A percentile compares a stretch with the other conserved stretches of the same genome.
Evolutionary conservation across 2,113 vertebrate genomes (phyloP).

Genomic region (Melanerpes aurifrons): DNA sequence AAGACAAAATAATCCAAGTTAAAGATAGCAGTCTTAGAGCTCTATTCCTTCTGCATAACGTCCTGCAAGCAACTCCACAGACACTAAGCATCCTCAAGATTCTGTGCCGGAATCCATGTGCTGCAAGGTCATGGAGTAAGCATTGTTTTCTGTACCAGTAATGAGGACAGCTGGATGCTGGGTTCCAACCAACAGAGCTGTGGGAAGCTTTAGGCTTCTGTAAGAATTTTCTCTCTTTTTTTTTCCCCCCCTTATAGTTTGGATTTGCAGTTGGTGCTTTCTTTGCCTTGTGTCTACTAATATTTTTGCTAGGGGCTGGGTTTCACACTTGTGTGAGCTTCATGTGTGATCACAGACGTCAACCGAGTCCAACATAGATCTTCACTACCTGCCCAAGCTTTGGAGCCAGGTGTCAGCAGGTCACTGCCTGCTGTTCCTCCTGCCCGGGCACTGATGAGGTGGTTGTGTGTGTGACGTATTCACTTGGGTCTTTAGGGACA

Average conservation of each 20-base stretch:
- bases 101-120: not conserved
- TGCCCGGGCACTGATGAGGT: not conserved
- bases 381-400: accelerated
- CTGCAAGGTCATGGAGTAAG: not conserved
- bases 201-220: not conserved
- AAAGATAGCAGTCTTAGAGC: not conserved
- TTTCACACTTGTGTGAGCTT: not conserved
- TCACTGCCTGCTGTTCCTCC: not conserved
- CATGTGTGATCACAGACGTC: not conserved
- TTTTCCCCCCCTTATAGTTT: not conserved
- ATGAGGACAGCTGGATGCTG: not conserved
- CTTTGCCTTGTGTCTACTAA: not conserved
- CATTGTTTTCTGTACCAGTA: accelerated
- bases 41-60: not conserved
- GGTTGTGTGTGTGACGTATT: not conserved
- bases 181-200: not conserved
- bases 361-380: not conserved
- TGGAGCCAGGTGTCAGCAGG: not conserved
- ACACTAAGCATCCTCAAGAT: not conserved
- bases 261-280: not conserved
- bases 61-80: not conserved
- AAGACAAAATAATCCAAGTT: not conserved
- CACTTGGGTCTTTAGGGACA: not conserved
- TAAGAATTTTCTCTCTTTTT: not conserved
- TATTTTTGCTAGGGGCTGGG: not conserved